A percentile compares a stretch with the other conserved stretches of the same genome.
Conservation (phyloP, 35 echinoderm and acorn worm genomes). For the Patiria miniata region DNA sequence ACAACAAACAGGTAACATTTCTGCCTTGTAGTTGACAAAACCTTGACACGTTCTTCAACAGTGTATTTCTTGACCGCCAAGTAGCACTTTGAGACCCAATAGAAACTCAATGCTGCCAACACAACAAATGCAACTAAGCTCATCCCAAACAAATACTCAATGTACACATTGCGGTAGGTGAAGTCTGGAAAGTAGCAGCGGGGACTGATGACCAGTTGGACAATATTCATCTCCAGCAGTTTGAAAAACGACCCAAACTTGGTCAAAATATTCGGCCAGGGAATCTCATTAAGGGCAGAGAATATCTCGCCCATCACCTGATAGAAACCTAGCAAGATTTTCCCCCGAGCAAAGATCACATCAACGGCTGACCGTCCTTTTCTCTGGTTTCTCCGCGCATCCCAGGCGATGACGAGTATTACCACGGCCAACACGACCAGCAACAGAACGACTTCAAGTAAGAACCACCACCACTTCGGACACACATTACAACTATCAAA, state of each 20-base stretch:
- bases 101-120: not conserved
- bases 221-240: slow-evolving; percentile 11
- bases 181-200: slow-evolving; percentile 29
- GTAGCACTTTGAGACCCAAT: not conserved
- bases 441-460: not conserved
- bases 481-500: slow-evolving; percentile 38
- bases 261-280: slow-evolving; percentile 16
- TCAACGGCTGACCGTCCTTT: slow-evolving; percentile 1
- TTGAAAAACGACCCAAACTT: slow-evolving; percentile 27
- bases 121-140: not conserved
- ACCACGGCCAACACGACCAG: not conserved
- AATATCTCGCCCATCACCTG: slow-evolving; percentile 52
- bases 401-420: slow-evolving; percentile 13
- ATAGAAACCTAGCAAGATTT: slow-evolving; percentile 64
- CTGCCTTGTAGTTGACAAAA: not conserved
- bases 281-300: slow-evolving; percentile 14
- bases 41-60: too few species aligned
- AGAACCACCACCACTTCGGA: not conserved
- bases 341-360: slow-evolving; percentile 33
- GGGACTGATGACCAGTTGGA: slow-evolving; percentile 14
- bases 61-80: too few species aligned
- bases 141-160: slow-evolving; percentile 20
- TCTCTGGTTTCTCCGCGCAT: not conserved
- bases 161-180: not conserved
- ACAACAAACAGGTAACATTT: slow-evolving; percentile 32